Percentiles rank a stretch among this genome's conserved stretches.
Evolutionary conservation across 1,140 invertebrate species (phyloP).

Genomic region (Pollicipes pollicipes): DNA sequence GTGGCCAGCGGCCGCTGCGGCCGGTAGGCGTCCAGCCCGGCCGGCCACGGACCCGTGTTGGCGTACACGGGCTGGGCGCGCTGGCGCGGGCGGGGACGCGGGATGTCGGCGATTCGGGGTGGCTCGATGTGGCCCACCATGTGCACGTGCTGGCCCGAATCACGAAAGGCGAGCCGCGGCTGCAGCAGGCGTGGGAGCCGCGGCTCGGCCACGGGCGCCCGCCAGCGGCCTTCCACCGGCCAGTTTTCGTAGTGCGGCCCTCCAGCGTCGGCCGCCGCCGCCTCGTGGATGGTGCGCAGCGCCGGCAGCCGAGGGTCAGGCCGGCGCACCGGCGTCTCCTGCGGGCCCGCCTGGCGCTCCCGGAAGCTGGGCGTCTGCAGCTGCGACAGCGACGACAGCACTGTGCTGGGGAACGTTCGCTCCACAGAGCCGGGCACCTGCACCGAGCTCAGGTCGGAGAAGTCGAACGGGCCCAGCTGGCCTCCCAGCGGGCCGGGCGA

Average conservation of each 20-base stretch:
- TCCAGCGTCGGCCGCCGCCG: constrained; percentile 27
- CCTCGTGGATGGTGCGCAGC: constrained; percentile 50
- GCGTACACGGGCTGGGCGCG: neutral
- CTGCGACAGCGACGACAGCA: constrained; percentile 22
- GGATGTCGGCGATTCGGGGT: constrained; percentile 17
- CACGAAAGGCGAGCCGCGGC: constrained; percentile 11
- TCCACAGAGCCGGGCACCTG: constrained; percentile 56
- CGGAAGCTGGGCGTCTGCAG: constrained; percentile 44
- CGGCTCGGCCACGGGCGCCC: neutral
- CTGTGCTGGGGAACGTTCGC: constrained; percentile 43
- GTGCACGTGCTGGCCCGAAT: constrained; percentile 19
- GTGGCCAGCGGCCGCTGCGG: constrained; percentile 25
- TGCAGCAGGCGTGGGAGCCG: neutral
- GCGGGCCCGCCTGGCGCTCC: constrained; percentile 22
- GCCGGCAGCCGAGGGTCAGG: constrained; percentile 55
- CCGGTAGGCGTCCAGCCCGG: neutral
- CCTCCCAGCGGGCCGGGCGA: constrained; percentile 34
- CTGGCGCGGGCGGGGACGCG: constrained; percentile 8
- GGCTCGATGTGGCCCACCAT: constrained; percentile 17
- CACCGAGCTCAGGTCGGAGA: constrained; percentile 71
- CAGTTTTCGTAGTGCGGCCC: constrained; percentile 6
- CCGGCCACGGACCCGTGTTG: constrained; percentile 7
- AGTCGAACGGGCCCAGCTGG: constrained; percentile 24
- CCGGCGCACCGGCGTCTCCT: constrained; percentile 31
- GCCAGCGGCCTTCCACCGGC: neutral